Evolutionary conservation across 2,113 vertebrate species (phyloP).

Genomic region (Lepus americanus): DNA sequence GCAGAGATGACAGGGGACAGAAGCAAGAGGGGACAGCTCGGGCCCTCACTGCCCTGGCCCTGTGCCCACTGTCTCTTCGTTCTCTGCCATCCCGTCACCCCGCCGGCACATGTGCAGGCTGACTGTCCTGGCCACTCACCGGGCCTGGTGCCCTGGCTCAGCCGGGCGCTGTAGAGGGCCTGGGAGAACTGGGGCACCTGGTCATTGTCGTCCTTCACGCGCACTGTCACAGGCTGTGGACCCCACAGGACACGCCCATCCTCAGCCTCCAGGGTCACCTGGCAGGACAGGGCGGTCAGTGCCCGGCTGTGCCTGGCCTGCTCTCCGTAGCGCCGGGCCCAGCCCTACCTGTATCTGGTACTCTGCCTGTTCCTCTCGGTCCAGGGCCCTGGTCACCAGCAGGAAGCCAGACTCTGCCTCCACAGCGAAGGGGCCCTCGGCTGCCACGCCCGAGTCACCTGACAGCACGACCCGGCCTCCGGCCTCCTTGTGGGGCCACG

Average conservation of each 20-base stretch:
- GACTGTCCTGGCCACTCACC: constrained; percentile 65
- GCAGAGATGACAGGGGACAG: not conserved
- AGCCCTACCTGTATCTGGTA: constrained; percentile 89
- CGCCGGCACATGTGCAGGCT: not conserved
- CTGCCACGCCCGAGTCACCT: constrained; percentile 81
- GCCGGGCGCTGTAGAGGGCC: constrained; percentile 86
- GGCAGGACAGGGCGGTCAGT: constrained; percentile 23
- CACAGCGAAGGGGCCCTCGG: constrained; percentile 90
- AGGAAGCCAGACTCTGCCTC: constrained; percentile 89
- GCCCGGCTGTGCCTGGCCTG: accelerated
- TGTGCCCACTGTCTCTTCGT: not conserved
- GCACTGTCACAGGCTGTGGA: constrained; percentile 86
- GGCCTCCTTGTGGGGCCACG: not conserved
- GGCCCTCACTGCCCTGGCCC: not conserved
- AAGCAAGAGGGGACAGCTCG: not conserved
- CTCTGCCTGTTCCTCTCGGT: constrained; percentile 91
- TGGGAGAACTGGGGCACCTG: constrained; percentile 88
- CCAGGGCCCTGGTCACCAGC: constrained; percentile 89
- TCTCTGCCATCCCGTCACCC: not conserved
- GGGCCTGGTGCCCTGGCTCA: constrained; percentile 83
- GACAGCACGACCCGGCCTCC: constrained; percentile 85
- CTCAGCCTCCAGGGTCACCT: constrained; percentile 86
- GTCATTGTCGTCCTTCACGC: constrained; percentile 90
- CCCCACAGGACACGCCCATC: constrained; percentile 83
- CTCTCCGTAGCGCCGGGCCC: not conserved